Evolutionary conservation across 2,888 invertebrate genomes (phyloP).

Genomic region (Cylloceria caligata): DNA sequence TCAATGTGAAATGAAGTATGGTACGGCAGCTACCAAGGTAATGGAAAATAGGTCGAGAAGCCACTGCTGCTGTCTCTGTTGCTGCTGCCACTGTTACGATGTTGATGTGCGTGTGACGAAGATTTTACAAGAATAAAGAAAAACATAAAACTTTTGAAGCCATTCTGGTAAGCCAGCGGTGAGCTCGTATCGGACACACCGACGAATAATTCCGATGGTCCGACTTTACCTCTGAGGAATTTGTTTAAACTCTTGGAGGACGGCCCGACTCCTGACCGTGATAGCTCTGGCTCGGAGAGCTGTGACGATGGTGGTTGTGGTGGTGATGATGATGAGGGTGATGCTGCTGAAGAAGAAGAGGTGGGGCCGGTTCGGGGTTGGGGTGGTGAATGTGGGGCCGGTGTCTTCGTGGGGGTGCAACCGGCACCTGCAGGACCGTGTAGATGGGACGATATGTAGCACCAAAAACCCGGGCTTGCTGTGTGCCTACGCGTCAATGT

Average conservation of each 20-base stretch:
- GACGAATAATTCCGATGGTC: conserved; percentile 66
- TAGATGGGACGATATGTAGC: conserved; percentile 84
- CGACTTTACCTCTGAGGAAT: conserved; percentile 82
- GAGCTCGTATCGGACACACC: conserved; percentile 69
- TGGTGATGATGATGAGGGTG: conserved; percentile 70
- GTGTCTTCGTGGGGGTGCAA: conserved; percentile 82
- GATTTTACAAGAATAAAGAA: conserved; percentile 24
- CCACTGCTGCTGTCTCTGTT: neutral
- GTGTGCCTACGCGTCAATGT: conserved; percentile 80
- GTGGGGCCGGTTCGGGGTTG: conserved; percentile 64
- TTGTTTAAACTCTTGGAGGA: conserved; percentile 83
- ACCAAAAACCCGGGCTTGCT: conserved; percentile 83
- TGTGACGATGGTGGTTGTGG: conserved; percentile 72
- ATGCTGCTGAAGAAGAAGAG: conserved; percentile 69
- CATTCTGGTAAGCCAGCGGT: conserved; percentile 67
- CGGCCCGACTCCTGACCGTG: conserved; percentile 78
- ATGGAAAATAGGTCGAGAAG: conserved; percentile 21
- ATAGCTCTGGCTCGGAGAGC: conserved; percentile 72
- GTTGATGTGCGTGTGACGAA: conserved; percentile 26
- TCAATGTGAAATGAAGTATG: conserved; percentile 2
- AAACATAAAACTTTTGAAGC: conserved; percentile 61
- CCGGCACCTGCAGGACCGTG: conserved; percentile 80
- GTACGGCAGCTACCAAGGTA: neutral
- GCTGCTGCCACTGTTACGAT: neutral
- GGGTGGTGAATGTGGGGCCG: conserved; percentile 78